Evolutionary conservation across 2,888 invertebrate species (phyloP).

Genomic region (Erebia aethiops): DNA sequence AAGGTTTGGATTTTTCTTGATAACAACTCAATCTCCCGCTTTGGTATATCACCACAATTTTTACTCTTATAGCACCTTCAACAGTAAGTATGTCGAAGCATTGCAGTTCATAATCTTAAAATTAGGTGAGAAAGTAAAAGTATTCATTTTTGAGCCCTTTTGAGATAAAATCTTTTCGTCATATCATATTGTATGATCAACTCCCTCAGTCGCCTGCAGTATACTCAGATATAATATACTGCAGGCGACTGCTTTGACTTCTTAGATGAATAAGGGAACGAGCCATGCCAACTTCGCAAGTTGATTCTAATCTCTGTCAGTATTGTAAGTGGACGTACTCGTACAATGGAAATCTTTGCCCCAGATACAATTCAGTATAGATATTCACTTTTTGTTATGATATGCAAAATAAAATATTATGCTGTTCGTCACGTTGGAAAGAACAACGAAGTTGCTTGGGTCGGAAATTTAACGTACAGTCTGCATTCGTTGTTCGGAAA

Average conservation of each 20-base stretch:
- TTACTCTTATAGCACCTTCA: too few species aligned
- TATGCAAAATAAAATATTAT: conserved; percentile 24
- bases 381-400: conserved; percentile 3
- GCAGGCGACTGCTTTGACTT: not conserved
- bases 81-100: too few species aligned
- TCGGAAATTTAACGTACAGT: not conserved
- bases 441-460: conserved; percentile 4
- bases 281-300: not conserved
- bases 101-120: too few species aligned
- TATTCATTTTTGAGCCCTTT: not conserved
- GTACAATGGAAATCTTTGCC: conserved; percentile 13
- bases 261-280: not conserved
- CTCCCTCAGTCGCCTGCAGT: too few species aligned
- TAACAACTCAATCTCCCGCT: too few species aligned
- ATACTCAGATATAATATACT: too few species aligned
- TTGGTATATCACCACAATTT: too few species aligned
- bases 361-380: conserved; percentile 13
- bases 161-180: too few species aligned
- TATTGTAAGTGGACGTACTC: conserved; percentile 3
- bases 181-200: too few species aligned
- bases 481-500: not conserved
- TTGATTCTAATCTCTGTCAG: not conserved
- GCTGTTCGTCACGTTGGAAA: conserved; percentile 3
- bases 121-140: too few species aligned
- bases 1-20: too few species aligned